A percentile compares a stretch with the other conserved stretches of the same genome.
These are phyloP conservation scores for Delichon dasypus DNA, from an alignment of 2,797 vertebrate species.

Conservation along the genomic window DNA sequence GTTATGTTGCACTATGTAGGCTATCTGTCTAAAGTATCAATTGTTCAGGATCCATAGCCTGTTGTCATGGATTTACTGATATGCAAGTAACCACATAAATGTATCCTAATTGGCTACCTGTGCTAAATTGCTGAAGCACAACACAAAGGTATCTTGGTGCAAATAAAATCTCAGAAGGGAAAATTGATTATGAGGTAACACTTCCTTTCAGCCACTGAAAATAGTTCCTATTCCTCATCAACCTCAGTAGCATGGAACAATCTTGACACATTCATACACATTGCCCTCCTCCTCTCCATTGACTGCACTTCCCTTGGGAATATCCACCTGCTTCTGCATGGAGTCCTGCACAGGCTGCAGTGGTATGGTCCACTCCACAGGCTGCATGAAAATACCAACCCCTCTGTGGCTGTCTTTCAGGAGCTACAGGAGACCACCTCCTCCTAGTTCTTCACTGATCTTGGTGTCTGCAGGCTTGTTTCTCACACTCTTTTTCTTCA, in stretches of 20 bases:
- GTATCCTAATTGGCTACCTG: neutral
- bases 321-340: neutral
- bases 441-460: neutral
- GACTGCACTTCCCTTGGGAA: neutral
- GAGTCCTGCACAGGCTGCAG: too few relatives aligned
- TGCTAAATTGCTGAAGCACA: neutral
- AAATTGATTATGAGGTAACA: neutral
- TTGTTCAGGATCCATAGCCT: neutral
- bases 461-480: neutral
- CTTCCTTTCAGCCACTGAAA: neutral
- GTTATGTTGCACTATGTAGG: neutral
- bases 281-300: neutral
- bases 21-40: neutral
- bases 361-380: neutral
- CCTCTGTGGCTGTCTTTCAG: rapidly evolving
- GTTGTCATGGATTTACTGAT: neutral
- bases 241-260: neutral
- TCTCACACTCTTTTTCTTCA: neutral
- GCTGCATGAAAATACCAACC: neutral
- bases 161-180: neutral
- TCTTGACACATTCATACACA: neutral
- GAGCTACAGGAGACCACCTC: neutral
- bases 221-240: neutral
- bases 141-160: rapidly evolving
- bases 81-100: neutral